Conservation (phyloP, 2,797 vertebrate genomes). For the Poecilia wingei region DNA sequence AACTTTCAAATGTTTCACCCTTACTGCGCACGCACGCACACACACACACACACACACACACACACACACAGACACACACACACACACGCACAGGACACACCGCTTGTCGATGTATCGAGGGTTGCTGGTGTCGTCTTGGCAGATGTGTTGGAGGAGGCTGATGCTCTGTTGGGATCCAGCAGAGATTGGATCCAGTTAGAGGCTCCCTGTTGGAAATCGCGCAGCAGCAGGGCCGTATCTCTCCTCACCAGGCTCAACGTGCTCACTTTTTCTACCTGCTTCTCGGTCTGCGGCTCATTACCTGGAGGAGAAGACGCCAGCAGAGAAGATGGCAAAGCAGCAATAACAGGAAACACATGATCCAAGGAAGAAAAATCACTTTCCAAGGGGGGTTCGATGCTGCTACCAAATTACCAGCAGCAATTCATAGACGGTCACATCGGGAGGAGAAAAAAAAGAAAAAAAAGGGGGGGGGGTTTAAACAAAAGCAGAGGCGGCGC, state of each 20-base stretch:
- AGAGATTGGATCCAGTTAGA: slow-evolving; percentile 90
- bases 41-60: not conserved
- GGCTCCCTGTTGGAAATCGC: slow-evolving; percentile 86
- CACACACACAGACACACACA: slow-evolving; percentile 1
- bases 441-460: slow-evolving; percentile 7
- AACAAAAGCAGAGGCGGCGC: slow-evolving; percentile 19
- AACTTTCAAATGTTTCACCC: slow-evolving; percentile 2
- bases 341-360: slow-evolving; percentile 24
- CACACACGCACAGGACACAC: slow-evolving; percentile 21
- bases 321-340: slow-evolving; percentile 30
- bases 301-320: slow-evolving; percentile 52
- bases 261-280: slow-evolving; percentile 84
- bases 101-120: slow-evolving; percentile 50
- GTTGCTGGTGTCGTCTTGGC: slow-evolving; percentile 46
- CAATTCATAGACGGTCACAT: slow-evolving; percentile 13
- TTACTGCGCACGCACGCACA: slow-evolving; percentile 12
- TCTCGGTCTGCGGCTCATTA: slow-evolving; percentile 75
- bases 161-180: slow-evolving; percentile 77
- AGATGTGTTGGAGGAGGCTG: slow-evolving; percentile 40
- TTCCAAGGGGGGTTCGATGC: slow-evolving; percentile 10
- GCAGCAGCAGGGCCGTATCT: slow-evolving; percentile 85
- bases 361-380: slow-evolving; percentile 16
- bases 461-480: not conserved
- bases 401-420: slow-evolving; percentile 14
- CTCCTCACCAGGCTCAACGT: slow-evolving; percentile 83